phyloP scores from a whole-genome alignment of 2,113 vertebrate genomes.

The Platanista minor region DNA sequence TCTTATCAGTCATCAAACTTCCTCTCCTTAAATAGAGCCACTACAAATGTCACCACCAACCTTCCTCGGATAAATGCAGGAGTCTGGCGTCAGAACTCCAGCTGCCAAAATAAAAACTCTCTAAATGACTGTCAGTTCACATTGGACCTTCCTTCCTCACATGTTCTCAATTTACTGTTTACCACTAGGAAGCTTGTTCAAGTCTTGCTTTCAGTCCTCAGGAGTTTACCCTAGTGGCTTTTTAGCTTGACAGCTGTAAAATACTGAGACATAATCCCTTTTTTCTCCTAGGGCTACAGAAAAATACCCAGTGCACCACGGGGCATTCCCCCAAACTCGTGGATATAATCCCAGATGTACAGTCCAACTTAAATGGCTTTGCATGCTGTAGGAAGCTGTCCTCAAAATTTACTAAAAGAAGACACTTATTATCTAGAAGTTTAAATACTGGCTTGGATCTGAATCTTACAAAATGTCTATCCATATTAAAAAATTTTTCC shows the following conservation, averaged over 20 bases:
- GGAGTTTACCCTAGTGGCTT: not conserved
- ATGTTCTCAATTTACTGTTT: not conserved
- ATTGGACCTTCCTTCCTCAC: not conserved
- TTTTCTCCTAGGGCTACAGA: not conserved
- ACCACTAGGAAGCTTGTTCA: not conserved
- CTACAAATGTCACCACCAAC: conserved; percentile 42
- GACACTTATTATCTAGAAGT: not conserved
- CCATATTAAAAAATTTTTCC: not conserved
- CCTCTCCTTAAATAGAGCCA: conserved; percentile 62
- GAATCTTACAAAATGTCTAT: conserved; percentile 30
- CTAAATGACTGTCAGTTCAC: not conserved
- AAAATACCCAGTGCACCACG: fast-evolving
- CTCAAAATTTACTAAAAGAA: not conserved
- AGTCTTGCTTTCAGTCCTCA: not conserved
- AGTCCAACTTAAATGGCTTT: not conserved
- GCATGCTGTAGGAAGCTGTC: not conserved
- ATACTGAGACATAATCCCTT: not conserved
- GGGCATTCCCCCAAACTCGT: not conserved
- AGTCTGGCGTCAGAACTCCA: conserved; percentile 35
- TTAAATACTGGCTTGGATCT: conserved; percentile 25
- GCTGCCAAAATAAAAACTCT: conserved; percentile 53
- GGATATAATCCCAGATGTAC: not conserved
- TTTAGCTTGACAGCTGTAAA: not conserved
- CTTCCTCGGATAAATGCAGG: conserved; percentile 8
- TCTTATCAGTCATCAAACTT: conserved; percentile 67